Percentiles rank a stretch among this genome's conserved stretches.
These are phyloP conservation scores for Bathynomus jamesi DNA, from an alignment of 1,140 invertebrate genomes.

Conservation along the genomic window DNA sequence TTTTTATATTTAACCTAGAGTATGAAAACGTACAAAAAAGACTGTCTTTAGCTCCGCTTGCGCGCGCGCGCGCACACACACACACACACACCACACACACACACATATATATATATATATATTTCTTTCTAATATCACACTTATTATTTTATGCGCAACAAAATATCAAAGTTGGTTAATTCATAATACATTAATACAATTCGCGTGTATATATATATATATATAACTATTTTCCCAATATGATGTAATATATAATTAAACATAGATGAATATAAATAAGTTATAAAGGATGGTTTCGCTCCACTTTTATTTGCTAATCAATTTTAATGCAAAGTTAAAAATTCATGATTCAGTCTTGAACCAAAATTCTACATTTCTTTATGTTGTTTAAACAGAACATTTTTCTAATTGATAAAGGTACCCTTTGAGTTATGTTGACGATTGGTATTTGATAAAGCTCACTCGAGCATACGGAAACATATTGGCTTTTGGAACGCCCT, in stretches of 20 bases:
- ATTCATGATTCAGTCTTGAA: background rate
- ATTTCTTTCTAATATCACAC: too few species aligned
- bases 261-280: background rate
- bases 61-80: too few species aligned
- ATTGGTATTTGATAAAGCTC: too few species aligned
- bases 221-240: background rate
- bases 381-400: background rate
- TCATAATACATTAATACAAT: background rate
- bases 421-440: background rate
- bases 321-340: background rate
- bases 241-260: background rate
- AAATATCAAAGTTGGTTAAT: too few species aligned
- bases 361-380: background rate
- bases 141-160: too few species aligned
- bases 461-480: too few species aligned
- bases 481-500: too few species aligned
- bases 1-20: too few species aligned
- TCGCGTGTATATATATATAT: background rate
- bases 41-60: too few species aligned
- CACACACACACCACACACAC: too few species aligned
- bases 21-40: too few species aligned
- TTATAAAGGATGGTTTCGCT: background rate
- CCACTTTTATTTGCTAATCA: background rate
- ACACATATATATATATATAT: too few species aligned
- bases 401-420: background rate